These are phyloP conservation scores for Gymnodraco acuticeps DNA, from an alignment of 2,797 vertebrate genomes.

Conservation along the genomic window DNA sequence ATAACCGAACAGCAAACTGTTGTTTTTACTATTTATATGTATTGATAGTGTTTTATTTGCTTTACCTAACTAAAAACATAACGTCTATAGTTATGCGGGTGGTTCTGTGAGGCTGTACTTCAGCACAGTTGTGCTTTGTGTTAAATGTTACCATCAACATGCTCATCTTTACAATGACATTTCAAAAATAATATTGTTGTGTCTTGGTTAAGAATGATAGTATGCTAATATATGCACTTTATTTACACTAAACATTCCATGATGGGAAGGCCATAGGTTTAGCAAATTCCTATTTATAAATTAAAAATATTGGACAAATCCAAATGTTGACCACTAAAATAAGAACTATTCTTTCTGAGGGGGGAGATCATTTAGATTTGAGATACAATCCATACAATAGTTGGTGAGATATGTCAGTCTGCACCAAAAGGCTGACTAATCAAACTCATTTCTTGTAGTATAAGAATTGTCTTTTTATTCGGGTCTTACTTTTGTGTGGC, in stretches of 20 bases:
- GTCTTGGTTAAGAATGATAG: neutral
- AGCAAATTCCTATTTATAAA: neutral
- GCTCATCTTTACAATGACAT: neutral
- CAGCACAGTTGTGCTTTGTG: neutral
- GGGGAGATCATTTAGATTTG: neutral
- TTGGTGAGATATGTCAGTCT: no score
- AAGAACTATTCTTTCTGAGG: neutral
- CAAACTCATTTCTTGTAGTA: neutral
- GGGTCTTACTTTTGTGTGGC: neutral
- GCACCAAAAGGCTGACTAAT: neutral
- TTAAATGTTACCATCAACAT: neutral
- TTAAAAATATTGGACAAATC: neutral
- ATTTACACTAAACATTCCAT: neutral
- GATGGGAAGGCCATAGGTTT: neutral
- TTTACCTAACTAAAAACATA: neutral
- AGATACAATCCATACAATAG: neutral
- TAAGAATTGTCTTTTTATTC: neutral
- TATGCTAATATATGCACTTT: neutral
- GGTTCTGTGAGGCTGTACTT: neutral
- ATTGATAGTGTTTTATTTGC: neutral
- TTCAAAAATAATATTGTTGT: neutral
- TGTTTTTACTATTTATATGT: neutral
- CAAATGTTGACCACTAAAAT: neutral
- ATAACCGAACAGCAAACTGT: neutral
- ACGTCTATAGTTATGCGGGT: no score